A percentile compares a stretch with the other conserved stretches of the same genome.
Evolutionary conservation across 2,113 vertebrate genomes (phyloP).

Genomic region (Noturus placidus): DNA sequence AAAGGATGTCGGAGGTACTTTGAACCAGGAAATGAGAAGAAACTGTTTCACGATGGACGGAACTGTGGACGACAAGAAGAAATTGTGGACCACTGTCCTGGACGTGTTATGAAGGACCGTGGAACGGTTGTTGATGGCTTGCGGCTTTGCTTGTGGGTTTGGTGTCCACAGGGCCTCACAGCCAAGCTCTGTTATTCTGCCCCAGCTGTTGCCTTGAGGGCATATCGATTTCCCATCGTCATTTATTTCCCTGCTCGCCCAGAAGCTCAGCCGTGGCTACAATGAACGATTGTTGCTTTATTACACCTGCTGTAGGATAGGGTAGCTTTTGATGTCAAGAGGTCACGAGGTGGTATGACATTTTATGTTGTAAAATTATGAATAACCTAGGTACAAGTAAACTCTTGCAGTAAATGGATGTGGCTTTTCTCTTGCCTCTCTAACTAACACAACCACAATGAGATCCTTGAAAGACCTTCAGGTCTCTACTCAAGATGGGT

Average conservation of each 20-base stretch:
- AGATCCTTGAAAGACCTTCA: background rate
- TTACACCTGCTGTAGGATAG: slow-evolving; percentile 19
- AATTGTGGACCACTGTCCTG: background rate
- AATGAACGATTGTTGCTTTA: slow-evolving; percentile 3
- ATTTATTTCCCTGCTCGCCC: background rate
- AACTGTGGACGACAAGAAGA: background rate
- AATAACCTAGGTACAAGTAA: background rate
- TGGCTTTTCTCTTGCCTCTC: background rate
- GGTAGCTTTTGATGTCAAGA: background rate
- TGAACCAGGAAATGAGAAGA: slow-evolving; percentile 3
- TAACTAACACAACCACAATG: background rate
- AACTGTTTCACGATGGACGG: background rate
- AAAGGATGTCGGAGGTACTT: slow-evolving; percentile 18
- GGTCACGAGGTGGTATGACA: too few relatives aligned
- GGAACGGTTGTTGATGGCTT: background rate
- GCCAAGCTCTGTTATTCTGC: background rate
- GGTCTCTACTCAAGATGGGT: background rate
- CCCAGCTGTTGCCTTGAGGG: slow-evolving; percentile 6
- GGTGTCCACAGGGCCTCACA: background rate
- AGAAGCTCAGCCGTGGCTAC: background rate
- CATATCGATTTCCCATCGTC: slow-evolving; percentile 21
- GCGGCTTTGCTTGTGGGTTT: slow-evolving; percentile 1
- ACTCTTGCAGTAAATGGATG: background rate
- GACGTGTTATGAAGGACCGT: background rate
- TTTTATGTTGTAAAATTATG: background rate